These are phyloP conservation scores for Lordiphosa collinella DNA, from an alignment of 1,140 invertebrate genomes.

Conservation along the genomic window DNA sequence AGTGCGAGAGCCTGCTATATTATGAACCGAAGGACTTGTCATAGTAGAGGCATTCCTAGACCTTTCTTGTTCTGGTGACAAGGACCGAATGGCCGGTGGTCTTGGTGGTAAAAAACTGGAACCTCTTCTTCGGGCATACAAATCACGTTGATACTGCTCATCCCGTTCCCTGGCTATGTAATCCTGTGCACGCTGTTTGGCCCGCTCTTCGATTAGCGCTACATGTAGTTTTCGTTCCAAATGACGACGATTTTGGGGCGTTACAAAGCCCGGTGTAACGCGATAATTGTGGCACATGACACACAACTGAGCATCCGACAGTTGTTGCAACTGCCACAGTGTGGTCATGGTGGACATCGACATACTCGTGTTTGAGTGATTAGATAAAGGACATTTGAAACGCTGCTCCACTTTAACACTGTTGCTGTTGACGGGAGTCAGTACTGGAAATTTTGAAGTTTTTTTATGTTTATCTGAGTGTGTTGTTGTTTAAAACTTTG, in stretches of 20 bases:
- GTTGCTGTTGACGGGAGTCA: no score
- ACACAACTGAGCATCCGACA: conserved; percentile 24
- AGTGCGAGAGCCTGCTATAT: background rate
- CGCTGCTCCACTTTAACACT: no score
- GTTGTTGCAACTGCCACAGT: conserved; percentile 12
- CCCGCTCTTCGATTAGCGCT: conserved; percentile 40
- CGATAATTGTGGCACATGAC: conserved; percentile 25
- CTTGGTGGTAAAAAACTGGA: background rate
- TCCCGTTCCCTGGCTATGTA: conserved; percentile 11
- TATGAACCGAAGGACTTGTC: conserved; percentile 8
- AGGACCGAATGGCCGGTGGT: background rate
- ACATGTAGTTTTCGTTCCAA: conserved; percentile 39
- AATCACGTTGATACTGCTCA: background rate
- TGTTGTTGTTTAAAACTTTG: no score
- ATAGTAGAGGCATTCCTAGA: background rate
- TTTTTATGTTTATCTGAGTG: background rate
- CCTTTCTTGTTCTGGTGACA: background rate
- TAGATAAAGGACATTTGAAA: no score
- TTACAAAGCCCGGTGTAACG: conserved; percentile 6
- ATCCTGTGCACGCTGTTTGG: conserved; percentile 20
- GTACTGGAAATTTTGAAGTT: background rate
- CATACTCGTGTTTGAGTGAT: background rate
- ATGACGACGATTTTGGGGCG: conserved; percentile 4
- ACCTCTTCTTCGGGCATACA: background rate
- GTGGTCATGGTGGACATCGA: background rate